These are phyloP conservation scores for Elgaria multicarinata DNA, from an alignment of 2,113 vertebrate species.

Conservation along the genomic window DNA sequence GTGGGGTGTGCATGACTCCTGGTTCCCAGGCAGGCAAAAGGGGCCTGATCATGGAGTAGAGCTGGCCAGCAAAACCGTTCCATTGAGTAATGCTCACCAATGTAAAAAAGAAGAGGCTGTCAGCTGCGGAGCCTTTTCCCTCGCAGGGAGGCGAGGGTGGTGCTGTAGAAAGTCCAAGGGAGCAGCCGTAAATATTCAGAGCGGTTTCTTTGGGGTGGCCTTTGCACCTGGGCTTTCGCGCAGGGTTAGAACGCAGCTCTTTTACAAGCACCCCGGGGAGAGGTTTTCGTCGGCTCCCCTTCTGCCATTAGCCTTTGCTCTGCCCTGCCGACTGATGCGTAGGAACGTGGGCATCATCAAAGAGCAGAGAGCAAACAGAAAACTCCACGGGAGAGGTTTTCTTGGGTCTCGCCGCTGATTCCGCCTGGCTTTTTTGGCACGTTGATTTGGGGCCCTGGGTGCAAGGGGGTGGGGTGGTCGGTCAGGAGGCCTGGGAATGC, in stretches of 20 bases:
- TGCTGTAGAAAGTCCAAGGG: not conserved
- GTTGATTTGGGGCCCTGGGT: not conserved
- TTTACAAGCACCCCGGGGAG: not conserved
- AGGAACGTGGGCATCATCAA: not conserved
- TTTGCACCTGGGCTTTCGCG: not conserved
- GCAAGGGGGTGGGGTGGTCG: too few relatives aligned
- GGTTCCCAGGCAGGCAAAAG: too few relatives aligned
- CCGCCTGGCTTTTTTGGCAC: not conserved
- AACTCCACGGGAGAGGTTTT: not conserved
- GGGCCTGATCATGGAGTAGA: not conserved
- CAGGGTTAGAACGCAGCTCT: rapidly evolving
- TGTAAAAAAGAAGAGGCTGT: not conserved
- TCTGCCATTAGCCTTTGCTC: conserved; percentile 3
- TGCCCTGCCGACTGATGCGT: not conserved
- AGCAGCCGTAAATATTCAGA: not conserved
- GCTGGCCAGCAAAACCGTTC: not conserved
- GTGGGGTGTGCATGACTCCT: too few relatives aligned
- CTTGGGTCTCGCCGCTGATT: not conserved
- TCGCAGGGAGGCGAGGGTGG: not conserved
- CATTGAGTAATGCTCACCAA: not conserved
- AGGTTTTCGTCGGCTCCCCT: not conserved
- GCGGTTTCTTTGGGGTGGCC: not conserved
- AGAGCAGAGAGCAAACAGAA: not conserved
- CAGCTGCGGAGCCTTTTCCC: not conserved
- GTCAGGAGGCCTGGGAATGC: not conserved